Evolutionary conservation across 2,113 vertebrate species (phyloP), one percentile per base, ranked within the genome.

Genomic region (Lepus timidus): DNA sequence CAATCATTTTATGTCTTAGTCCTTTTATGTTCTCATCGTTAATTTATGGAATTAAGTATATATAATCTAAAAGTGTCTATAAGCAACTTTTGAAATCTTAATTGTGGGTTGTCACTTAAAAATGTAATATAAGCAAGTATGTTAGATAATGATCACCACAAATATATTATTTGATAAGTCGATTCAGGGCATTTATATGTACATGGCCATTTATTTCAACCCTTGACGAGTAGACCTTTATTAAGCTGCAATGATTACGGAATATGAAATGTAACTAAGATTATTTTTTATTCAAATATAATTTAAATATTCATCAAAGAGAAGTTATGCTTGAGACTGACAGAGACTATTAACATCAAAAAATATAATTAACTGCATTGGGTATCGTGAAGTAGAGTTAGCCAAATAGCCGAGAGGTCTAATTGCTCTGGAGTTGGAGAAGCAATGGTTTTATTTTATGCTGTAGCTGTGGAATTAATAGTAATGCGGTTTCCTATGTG

Each of bases 231-330:
- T 88, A 98, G 98, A 97, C 97, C 97, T 98, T 98, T 98, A 98
- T 98, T 98, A 98, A 98, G 97, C 98, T 88, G 79, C 98, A 98
- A 98, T 98, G 98, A 98, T 98, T 98, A 97, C 98, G 97, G 98
- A 98, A 98, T 98, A 98, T 98, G 97, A 98, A 98, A 98, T 98
- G 97, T 98, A 98, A 98, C 98, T 97, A 98, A 98, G 98, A 98
- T 98, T 98, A 98, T 98, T 98, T 98, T 99, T 98, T 98, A 99
- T 99, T 99, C 98, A 99, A 98, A 99, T 98, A 99, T 97, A 98
- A 98, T 98, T 99, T 99, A 98, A 99, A 98, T 98, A 99, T 99
- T 99, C 98, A 99, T 99, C 98, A 99, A 99, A 98, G 98, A 97
- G 90, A 96, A 99, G 98, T 98, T 98, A 98, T 98, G 98, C 98